Conservation (phyloP, 1,140 invertebrate species). For the Zaprionus camerounensis region DNA sequence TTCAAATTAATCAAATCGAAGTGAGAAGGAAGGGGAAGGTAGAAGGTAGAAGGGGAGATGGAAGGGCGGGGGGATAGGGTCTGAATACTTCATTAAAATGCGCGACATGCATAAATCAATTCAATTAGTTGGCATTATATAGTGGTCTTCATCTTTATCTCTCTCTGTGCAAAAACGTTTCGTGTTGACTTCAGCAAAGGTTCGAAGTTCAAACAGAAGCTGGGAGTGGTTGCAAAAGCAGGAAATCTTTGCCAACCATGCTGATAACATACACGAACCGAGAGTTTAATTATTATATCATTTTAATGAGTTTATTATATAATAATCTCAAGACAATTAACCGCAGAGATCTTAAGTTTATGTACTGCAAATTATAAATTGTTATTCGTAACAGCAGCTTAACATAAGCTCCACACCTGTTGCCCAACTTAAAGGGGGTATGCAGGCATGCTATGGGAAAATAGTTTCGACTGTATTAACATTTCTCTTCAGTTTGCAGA, state of each 20-base stretch:
- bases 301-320: not conserved
- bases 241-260: constrained; percentile 1
- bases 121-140: constrained; percentile 78
- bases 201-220: constrained; percentile 32
- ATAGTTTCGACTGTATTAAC: constrained; percentile 26
- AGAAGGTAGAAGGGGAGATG: constrained; percentile 13
- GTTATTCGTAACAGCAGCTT: no score
- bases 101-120: constrained; percentile 77
- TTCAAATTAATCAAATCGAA: constrained; percentile 74
- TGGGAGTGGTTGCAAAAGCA: constrained; percentile 4
- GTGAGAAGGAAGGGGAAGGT: not conserved
- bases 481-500: constrained; percentile 35
- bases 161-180: not conserved
- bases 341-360: not conserved
- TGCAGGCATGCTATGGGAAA: not conserved
- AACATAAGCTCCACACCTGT: not conserved
- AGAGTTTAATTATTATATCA: not conserved
- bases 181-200: constrained; percentile 4
- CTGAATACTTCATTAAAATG: constrained; percentile 58
- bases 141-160: constrained; percentile 33
- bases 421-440: not conserved
- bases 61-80: not conserved
- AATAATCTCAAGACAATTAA: not conserved
- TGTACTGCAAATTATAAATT: not conserved
- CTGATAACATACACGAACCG: constrained; percentile 9